A percentile compares a stretch with the other conserved stretches of the same genome.
Evolutionary conservation across 2,888 invertebrate genomes (phyloP).

Genomic region (Meghimatium bilineatum): DNA sequence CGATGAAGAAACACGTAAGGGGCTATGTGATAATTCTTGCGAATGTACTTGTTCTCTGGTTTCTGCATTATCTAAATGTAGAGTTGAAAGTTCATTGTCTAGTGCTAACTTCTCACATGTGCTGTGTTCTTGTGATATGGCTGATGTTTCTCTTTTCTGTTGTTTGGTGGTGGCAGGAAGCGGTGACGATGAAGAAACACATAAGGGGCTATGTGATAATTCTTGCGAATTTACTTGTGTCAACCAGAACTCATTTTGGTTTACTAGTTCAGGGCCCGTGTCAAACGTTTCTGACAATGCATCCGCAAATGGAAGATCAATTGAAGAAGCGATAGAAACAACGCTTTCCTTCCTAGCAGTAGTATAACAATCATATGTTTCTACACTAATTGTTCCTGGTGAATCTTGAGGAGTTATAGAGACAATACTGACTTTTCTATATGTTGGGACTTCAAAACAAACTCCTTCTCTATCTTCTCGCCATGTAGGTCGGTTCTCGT

Average conservation of each 20-base stretch:
- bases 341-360: background rate
- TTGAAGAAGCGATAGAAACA: background rate
- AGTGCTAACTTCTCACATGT: rapidly evolving
- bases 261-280: background rate
- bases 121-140: too few species aligned
- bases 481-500: background rate
- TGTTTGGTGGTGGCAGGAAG: background rate
- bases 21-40: background rate
- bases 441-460: slow-evolving; percentile 19
- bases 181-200: background rate
- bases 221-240: background rate
- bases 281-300: slow-evolving; percentile 1
- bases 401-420: slow-evolving; percentile 13
- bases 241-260: background rate
- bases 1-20: background rate
- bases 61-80: background rate
- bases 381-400: background rate
- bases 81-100: background rate
- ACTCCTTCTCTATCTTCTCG: slow-evolving; percentile 7
- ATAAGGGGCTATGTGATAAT: background rate
- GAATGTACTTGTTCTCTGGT: too few species aligned
- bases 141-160: background rate
- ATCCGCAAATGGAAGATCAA: slow-evolving; percentile 18
- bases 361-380: background rate
- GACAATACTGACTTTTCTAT: slow-evolving; percentile 23